These are phyloP conservation scores for Dromaius novaehollandiae DNA, from an alignment of 2,113 vertebrate species.

Conservation along the genomic window DNA sequence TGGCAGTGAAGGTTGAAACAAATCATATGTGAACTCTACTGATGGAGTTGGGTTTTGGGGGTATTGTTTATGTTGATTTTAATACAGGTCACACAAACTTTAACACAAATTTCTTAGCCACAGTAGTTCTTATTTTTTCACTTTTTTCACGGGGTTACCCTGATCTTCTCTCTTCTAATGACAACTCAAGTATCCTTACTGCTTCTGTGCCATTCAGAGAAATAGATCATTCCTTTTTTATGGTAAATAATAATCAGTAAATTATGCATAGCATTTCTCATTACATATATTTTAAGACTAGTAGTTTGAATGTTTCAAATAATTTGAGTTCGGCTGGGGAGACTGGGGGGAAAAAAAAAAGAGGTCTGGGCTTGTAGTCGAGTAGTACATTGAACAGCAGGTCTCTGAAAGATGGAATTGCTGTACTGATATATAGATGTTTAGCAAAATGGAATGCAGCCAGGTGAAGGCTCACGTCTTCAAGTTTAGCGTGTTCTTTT, in stretches of 20 bases:
- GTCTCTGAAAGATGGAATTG: neutral
- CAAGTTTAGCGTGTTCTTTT: neutral
- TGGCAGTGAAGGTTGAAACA: neutral
- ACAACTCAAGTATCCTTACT: neutral
- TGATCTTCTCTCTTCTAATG: neutral
- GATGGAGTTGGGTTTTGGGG: neutral
- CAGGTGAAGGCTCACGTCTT: neutral
- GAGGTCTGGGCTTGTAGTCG: neutral
- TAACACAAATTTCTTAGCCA: neutral
- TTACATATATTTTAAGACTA: neutral
- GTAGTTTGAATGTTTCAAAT: neutral
- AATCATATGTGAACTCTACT: neutral
- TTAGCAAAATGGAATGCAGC: neutral
- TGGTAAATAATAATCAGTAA: neutral
- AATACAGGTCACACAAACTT: neutral
- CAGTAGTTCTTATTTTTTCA: neutral
- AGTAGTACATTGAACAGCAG: neutral
- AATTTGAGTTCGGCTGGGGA: neutral
- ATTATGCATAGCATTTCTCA: neutral
- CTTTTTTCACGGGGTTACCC: neutral
- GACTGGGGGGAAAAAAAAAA: neutral
- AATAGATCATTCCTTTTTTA: neutral
- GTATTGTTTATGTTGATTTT: neutral
- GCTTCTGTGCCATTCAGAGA: neutral
- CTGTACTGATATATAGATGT: neutral